Conservation (phyloP, 2,797 vertebrate genomes). For the Picus viridis region DNA sequence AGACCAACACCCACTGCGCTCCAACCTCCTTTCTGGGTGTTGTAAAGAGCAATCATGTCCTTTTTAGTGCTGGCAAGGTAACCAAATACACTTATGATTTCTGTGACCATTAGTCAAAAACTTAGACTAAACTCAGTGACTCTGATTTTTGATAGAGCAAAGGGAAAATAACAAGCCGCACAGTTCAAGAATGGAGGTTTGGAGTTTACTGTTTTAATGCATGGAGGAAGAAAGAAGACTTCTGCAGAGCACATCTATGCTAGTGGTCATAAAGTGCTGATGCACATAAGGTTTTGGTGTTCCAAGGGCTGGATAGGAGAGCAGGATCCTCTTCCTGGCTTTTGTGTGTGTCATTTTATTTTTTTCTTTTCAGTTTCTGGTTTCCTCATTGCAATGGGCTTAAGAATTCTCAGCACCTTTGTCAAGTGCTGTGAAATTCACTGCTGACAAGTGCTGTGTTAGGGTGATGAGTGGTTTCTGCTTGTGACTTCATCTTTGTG, state of each 20-base stretch:
- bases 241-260: neutral
- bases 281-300: neutral
- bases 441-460: neutral
- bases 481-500: neutral
- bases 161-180: neutral
- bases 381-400: neutral
- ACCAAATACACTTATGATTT: neutral
- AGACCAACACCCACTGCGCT: no score
- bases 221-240: neutral
- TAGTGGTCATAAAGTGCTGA: neutral
- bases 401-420: neutral
- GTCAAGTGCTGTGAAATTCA: neutral
- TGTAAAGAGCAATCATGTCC: neutral
- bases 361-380: neutral
- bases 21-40: no score
- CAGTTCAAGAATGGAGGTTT: neutral
- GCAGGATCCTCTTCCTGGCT: neutral
- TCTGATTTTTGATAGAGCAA: neutral
- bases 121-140: neutral
- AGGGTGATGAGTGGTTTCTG: neutral
- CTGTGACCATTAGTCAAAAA: neutral
- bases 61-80: neutral
- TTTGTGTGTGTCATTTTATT: fast-evolving
- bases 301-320: neutral
- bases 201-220: neutral